phyloP scores from a whole-genome alignment of 2,797 vertebrate species.

The Ceryle rudis region DNA sequence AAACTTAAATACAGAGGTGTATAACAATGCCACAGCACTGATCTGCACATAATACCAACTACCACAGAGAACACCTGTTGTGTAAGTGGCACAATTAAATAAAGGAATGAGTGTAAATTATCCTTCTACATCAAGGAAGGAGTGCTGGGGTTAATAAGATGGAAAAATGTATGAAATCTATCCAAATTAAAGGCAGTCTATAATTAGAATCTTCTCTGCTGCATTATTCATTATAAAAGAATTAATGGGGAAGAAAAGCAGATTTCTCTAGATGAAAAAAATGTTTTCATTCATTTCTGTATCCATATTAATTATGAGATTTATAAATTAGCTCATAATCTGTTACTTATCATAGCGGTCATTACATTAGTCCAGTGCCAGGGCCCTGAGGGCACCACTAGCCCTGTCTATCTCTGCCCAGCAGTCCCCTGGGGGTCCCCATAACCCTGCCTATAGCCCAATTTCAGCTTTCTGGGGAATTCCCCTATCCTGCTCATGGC shows the following conservation, averaged over 20 bases:
- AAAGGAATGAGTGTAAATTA: constrained; percentile 49
- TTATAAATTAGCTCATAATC: not conserved
- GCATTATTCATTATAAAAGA: constrained; percentile 46
- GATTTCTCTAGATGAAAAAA: constrained; percentile 8
- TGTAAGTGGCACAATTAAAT: constrained; percentile 46
- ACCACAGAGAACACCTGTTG: constrained; percentile 46
- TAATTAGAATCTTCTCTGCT: constrained; percentile 35
- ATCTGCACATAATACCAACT: not conserved
- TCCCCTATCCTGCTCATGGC: not conserved
- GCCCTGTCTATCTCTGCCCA: not conserved
- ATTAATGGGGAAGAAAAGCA: constrained; percentile 33
- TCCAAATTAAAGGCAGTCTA: constrained; percentile 39
- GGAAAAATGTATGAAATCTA: constrained; percentile 54
- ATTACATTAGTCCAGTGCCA: not conserved
- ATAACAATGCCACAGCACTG: not conserved
- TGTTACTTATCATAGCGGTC: not conserved
- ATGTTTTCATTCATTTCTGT: constrained; percentile 23
- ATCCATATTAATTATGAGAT: constrained; percentile 6
- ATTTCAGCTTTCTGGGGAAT: not conserved
- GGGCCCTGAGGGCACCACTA: not conserved
- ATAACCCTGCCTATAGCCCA: not conserved
- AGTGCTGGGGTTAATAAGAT: constrained; percentile 38
- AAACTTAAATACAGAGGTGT: not conserved
- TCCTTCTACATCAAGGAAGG: constrained; percentile 27
- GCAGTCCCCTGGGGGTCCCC: accelerated